phyloP scores from a whole-genome alignment of 2,113 vertebrate genomes.

The Anthoscopus minutus region DNA sequence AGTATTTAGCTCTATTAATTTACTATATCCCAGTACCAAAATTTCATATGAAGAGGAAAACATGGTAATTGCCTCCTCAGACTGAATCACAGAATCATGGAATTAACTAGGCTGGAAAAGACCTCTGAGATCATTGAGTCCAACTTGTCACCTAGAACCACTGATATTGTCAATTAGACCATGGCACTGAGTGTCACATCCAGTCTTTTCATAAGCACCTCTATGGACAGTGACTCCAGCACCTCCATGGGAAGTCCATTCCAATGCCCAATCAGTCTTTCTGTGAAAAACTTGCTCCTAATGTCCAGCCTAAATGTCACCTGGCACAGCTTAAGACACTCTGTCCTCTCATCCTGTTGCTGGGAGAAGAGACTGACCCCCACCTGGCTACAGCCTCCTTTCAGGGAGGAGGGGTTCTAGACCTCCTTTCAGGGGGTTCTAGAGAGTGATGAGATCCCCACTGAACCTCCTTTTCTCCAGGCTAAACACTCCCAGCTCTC shows the following conservation, averaged over 20 bases:
- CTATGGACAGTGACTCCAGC: rapidly evolving
- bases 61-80: background rate
- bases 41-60: background rate
- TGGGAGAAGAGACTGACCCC: background rate
- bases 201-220: background rate
- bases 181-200: background rate
- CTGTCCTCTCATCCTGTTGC: background rate
- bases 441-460: background rate
- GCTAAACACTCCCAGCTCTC: background rate
- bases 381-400: background rate
- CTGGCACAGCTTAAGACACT: background rate
- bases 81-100: background rate
- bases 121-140: background rate
- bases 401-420: too few relatives aligned
- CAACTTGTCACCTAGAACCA: background rate
- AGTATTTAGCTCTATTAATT: background rate
- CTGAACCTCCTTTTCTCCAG: background rate
- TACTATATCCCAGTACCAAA: background rate
- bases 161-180: background rate
- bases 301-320: background rate
- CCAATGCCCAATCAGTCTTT: background rate
- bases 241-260: background rate
- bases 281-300: background rate
- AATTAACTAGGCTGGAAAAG: background rate
- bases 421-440: background rate